A percentile compares a stretch with the other conserved stretches of the same genome.
Evolutionary conservation across 2,113 vertebrate species (phyloP).

Genomic region (Triplophysa siluroides): DNA sequence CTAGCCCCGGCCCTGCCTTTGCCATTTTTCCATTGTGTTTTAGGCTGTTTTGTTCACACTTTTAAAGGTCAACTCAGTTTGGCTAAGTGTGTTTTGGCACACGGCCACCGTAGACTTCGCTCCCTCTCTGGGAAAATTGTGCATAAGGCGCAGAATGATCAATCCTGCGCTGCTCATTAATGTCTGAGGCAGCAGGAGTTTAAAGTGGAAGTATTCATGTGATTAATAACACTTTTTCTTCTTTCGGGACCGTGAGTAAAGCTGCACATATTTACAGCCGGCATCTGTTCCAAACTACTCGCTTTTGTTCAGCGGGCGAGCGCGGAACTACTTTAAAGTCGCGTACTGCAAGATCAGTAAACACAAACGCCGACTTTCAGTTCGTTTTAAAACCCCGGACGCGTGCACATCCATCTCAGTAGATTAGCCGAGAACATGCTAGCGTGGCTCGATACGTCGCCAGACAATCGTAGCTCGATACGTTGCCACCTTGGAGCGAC

Average conservation of each 20-base stretch:
- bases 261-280: slow-evolving; percentile 17
- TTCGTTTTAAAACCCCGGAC: not conserved
- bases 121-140: slow-evolving; percentile 27
- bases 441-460: slow-evolving; percentile 18
- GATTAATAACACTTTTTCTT: slow-evolving; percentile 3
- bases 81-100: slow-evolving; percentile 55
- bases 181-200: slow-evolving; percentile 5
- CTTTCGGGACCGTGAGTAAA: slow-evolving; percentile 20
- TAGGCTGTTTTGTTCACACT: slow-evolving; percentile 49
- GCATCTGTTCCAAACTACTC: slow-evolving; percentile 26
- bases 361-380: not conserved
- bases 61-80: slow-evolving; percentile 52
- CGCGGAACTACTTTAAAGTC: slow-evolving; percentile 14
- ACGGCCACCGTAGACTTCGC: slow-evolving; percentile 29
- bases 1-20: not conserved
- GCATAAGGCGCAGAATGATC: slow-evolving; percentile 34
- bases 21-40: slow-evolving; percentile 48
- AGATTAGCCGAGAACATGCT: slow-evolving; percentile 27
- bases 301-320: not conserved
- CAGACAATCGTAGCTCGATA: slow-evolving; percentile 27
- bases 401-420: slow-evolving; percentile 12
- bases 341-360: slow-evolving; percentile 23
- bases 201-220: slow-evolving; percentile 18
- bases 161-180: slow-evolving; percentile 38
- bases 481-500: slow-evolving; percentile 44